These are phyloP conservation scores for Mico argentatus DNA, from an alignment of 2,797 vertebrate genomes.

Conservation along the genomic window DNA sequence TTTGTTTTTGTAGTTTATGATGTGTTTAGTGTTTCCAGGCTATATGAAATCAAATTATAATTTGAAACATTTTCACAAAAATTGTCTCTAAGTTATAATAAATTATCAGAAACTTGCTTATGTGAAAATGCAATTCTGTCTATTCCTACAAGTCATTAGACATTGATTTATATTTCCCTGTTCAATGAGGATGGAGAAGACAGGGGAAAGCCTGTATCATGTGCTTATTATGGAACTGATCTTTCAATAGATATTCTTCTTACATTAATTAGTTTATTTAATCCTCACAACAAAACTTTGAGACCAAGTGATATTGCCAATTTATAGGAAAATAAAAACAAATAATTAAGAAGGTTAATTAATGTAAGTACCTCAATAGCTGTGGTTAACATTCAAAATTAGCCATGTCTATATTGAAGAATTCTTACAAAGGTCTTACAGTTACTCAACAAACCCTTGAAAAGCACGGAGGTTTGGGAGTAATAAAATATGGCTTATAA, in stretches of 20 bases:
- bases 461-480: not conserved
- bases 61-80: conserved; percentile 67
- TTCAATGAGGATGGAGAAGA: not conserved
- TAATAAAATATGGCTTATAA: not conserved
- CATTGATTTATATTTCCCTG: conserved; percentile 28
- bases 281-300: not conserved
- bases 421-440: not conserved
- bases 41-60: conserved; percentile 70
- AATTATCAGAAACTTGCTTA: conserved; percentile 69
- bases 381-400: not conserved
- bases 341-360: not conserved
- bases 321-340: not conserved
- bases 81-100: conserved; percentile 64
- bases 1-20: conserved; percentile 68
- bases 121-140: conserved; percentile 61
- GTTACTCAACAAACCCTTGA: not conserved
- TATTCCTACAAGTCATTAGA: conserved; percentile 30
- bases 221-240: not conserved
- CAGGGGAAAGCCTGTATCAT: not conserved
- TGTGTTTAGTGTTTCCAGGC: conserved; percentile 66
- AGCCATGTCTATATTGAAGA: not conserved
- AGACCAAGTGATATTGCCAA: not conserved
- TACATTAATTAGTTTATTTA: not conserved
- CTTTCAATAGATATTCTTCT: not conserved
- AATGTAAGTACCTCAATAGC: not conserved